Base-by-base conservation (phyloP, 2,113 vertebrate species). In the Elephas maximus region DNA sequence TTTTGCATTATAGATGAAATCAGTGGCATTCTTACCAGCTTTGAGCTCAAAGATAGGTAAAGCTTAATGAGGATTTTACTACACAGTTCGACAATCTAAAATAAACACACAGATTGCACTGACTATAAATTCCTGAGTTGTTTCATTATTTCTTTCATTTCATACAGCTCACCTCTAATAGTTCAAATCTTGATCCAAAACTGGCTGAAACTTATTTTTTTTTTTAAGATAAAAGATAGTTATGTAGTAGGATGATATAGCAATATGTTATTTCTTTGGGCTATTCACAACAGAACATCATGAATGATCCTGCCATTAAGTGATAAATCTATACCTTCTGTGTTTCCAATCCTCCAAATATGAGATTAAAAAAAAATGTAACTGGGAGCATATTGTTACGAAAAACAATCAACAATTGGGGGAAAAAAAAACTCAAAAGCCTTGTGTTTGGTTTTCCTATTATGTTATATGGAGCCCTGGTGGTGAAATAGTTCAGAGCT, bases 61-160 rank as follows among this genome's bases (percentile, higher is more conserved):
- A 83, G 26, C 20, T n/a, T 93, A 51, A 60, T 67, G 92, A 88
- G 44, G 95, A 92, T 96, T 93, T 94, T 79, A 37, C 90, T 51
- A 73, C 11, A 63, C 51, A 81, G 30, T 2, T 44, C 81, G 41
- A 93, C 5, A 33, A 91, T 30, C 44, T 83, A 95, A 97, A 87
- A 41, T 79, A 88, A 80, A 92, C 24, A 93, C n/a, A 86, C 90
- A 97, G 83, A 45, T 74, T 89, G 62, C 45, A 76, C 3, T 82
- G 26, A 91, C 88, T 44, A 86, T 89, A 94, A 95, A 77, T 2
- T 51, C 67, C 44, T 79, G 15, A 82, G 17, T 37, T 33, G 9
- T 69, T 76, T 63, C 86, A 88, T 20, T 95, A 84, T 84, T 97
- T 95, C 76, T 62, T 76, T 76, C 28, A 69, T 91, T 85, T 88